phyloP scores from a whole-genome alignment of 2,888 invertebrate species.

The Octonoba sinensis region DNA sequence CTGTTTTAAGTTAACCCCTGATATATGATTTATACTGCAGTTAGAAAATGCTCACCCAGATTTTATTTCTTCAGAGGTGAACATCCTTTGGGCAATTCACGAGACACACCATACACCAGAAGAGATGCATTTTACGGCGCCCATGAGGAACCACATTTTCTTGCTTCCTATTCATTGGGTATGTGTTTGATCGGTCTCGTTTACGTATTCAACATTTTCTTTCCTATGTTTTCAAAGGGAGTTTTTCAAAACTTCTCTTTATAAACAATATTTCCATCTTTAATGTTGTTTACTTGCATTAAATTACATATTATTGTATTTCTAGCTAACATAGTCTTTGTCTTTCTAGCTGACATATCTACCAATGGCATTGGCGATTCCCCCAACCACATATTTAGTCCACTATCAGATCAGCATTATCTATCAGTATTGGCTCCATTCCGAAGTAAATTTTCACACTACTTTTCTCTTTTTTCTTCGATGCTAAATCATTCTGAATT shows the following conservation, averaged over 20 bases:
- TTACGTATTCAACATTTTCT: not conserved
- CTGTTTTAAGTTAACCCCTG: too few species aligned
- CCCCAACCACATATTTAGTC: constrained; percentile 83
- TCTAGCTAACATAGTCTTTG: constrained; percentile 69
- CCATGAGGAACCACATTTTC: constrained; percentile 83
- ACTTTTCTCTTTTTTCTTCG: not conserved
- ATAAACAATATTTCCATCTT: not conserved
- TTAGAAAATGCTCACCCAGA: too few species aligned
- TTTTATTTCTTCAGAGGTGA: constrained; percentile 77
- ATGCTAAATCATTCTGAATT: not conserved
- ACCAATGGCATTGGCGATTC: constrained; percentile 80
- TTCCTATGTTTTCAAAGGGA: not conserved
- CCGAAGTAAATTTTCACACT: constrained; percentile 75
- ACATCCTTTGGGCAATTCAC: constrained; percentile 89
- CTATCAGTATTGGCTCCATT: constrained; percentile 95
- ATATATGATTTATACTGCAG: too few species aligned
- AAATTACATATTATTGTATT: not conserved
- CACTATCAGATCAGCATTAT: constrained; percentile 91
- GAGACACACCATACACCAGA: constrained; percentile 93
- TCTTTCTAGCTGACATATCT: constrained; percentile 69
- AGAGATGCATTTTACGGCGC: constrained; percentile 88
- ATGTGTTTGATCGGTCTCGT: constrained; percentile 71
- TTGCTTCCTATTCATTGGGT: constrained; percentile 87
- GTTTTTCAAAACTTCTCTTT: not conserved
- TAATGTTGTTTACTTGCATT: too few species aligned